These are phyloP conservation scores for Tetranychus piercei DNA, from an alignment of 2,888 invertebrate species.

Conservation along the genomic window DNA sequence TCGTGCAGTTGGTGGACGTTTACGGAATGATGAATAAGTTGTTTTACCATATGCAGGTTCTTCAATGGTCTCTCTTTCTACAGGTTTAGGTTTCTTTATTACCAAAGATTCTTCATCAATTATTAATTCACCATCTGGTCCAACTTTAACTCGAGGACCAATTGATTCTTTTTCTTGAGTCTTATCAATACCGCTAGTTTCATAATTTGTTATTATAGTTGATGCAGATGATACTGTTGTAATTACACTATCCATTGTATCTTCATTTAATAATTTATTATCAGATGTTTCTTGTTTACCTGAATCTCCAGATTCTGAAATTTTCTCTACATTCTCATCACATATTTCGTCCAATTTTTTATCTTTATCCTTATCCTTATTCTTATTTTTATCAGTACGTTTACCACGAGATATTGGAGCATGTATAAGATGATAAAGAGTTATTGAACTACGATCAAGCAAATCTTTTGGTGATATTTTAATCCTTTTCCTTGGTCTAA, in stretches of 20 bases:
- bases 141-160: constrained; percentile 59
- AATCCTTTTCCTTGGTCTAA: neutral
- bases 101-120: constrained; percentile 65
- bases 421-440: neutral
- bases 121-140: constrained; percentile 62
- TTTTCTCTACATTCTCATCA: no score
- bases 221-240: neutral
- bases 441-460: neutral
- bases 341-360: no score
- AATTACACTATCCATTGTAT: no score
- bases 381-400: neutral
- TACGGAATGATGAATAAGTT: constrained; percentile 24
- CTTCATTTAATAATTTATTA: no score
- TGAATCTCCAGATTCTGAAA: no score
- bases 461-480: neutral
- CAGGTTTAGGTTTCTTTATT: constrained; percentile 27
- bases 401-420: neutral
- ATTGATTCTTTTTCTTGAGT: neutral
- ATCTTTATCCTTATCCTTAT: neutral
- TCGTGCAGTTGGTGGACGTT: constrained; percentile 10
- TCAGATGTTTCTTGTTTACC: no score
- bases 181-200: neutral
- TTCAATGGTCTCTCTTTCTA: constrained; percentile 16
- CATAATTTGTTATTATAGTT: neutral
- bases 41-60: constrained; percentile 19